Evolutionary conservation across 2,888 invertebrate species (phyloP).

Genomic region (Ashinkailepas kermadecensis): DNA sequence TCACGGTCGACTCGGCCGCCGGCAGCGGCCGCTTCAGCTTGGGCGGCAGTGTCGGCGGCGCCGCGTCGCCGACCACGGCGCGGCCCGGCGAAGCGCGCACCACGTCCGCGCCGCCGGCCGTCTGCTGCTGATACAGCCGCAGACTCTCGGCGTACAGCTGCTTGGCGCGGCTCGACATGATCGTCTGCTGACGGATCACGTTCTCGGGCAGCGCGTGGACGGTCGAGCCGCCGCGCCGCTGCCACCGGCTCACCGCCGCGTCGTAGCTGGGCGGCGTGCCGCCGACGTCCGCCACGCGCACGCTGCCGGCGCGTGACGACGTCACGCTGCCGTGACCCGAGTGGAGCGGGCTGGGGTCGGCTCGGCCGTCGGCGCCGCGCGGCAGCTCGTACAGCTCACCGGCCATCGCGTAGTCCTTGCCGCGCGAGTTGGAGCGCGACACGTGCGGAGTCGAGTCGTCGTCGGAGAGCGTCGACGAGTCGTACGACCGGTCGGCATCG

Average conservation of each 20-base stretch:
- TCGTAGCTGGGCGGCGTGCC: constrained; percentile 37
- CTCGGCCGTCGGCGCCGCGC: constrained; percentile 29
- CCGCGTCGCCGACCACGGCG: constrained; percentile 35
- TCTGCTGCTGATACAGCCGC: constrained; percentile 34
- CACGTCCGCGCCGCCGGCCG: neutral
- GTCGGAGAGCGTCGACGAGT: constrained; percentile 45
- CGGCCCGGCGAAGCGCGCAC: constrained; percentile 35
- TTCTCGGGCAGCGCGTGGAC: constrained; percentile 31
- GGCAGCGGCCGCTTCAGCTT: constrained; percentile 42
- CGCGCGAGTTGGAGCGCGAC: constrained; percentile 44
- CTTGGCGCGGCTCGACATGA: constrained; percentile 34
- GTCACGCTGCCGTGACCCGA: constrained; percentile 32
- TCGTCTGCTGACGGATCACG: constrained; percentile 34
- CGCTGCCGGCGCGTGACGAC: constrained; percentile 32
- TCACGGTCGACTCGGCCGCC: constrained; percentile 31
- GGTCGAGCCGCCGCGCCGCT: constrained; percentile 27
- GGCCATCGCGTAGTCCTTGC: constrained; percentile 41
- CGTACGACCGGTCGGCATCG: constrained; percentile 40
- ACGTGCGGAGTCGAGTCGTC: constrained; percentile 47
- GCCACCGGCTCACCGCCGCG: constrained; percentile 34
- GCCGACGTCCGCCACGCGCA: constrained; percentile 30
- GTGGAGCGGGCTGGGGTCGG: constrained; percentile 32
- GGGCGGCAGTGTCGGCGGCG: constrained; percentile 36
- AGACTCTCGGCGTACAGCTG: constrained; percentile 37
- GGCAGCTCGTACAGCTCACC: constrained; percentile 36